Evolutionary conservation across 2,797 vertebrate species (phyloP), one percentile per base, ranked within the genome.

Genomic region (Echeneis naucrates): DNA sequence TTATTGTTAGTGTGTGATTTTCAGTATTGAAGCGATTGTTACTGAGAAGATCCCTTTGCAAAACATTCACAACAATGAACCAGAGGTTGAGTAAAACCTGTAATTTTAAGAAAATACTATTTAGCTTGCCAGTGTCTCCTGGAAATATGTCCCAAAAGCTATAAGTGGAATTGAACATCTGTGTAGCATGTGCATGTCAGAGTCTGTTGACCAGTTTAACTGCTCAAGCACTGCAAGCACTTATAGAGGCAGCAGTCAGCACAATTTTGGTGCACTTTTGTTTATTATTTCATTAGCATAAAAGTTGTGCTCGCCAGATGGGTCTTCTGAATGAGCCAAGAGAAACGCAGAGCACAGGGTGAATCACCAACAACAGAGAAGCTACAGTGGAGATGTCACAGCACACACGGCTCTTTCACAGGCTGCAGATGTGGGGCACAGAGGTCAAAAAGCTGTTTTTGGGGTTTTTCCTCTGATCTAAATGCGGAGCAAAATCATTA

Each of bases 231-330:
- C 67, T 16, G 37, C 13, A 2, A 77, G 57, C 77, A 32, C 79
- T 68, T 32, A 66, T n/a, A 70, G 44, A 69, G 56, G 56, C 65
- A 61, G 72, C 77, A 79, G 81, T 89, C 87, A 45, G 87, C 83
- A 77, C 21, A 67, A 69, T 79, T 79, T 84, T 68, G 11, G 73
- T 71, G 59, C 73, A 69, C 59, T 65, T 81, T 83, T 88, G 87
- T 88, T 90, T 88, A 77, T 88, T 86, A 87, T 86, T 87, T 90
- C 88, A 82, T 88, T 87, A 88, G 78, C 81, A 47, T 56, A 58
- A 62, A 53, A 72, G 76, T 85, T 85, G 80, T 82, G 77, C 52
- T 63, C 40, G 78, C 84, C 92, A 93, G 91, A 92, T 91, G 89
- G 90, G 60, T 68, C 79, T 23, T 68, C 61, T 26, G n/a, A 64